Evolutionary conservation across 2,797 vertebrate species (phyloP).

Genomic region (Sebastes taczanowskii): DNA sequence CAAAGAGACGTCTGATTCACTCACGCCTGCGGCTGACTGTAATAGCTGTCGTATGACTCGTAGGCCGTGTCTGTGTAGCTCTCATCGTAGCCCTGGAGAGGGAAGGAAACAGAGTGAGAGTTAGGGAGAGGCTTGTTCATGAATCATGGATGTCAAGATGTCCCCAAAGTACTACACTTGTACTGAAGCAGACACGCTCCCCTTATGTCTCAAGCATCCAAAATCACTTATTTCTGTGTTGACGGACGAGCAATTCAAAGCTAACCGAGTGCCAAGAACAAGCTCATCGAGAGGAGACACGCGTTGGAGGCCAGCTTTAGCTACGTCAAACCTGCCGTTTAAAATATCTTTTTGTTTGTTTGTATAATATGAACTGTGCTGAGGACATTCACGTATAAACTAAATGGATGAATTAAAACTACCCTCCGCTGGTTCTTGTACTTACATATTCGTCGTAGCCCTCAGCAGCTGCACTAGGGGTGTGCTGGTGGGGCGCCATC

Average conservation of each 20-base stretch:
- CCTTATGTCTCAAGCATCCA: neutral
- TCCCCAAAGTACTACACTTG: constrained; percentile 37
- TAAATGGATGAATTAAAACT: neutral
- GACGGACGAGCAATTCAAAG: constrained; percentile 14
- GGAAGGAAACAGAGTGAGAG: constrained; percentile 31
- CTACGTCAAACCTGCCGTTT: neutral
- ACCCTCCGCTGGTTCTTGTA: neutral
- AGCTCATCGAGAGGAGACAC: neutral
- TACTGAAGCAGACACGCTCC: constrained; percentile 31
- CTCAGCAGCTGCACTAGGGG: constrained; percentile 78
- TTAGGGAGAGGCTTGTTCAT: constrained; percentile 37
- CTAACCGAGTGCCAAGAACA: constrained; percentile 1
- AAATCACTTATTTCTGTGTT: constrained; percentile 20
- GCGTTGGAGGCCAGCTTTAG: neutral
- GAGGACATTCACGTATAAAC: neutral
- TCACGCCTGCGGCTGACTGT: constrained; percentile 97
- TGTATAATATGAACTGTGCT: neutral
- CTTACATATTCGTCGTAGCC: constrained; percentile 96
- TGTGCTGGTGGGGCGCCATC: constrained; percentile 87
- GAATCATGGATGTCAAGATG: constrained; percentile 68
- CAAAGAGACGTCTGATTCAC: constrained; percentile 70
- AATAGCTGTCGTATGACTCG: constrained; percentile 96
- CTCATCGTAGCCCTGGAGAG: constrained; percentile 92
- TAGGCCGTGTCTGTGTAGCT: constrained; percentile 92
- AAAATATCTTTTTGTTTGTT: neutral